phyloP scores from a whole-genome alignment of 2,797 vertebrate species.

The Syndactyla subalaris region DNA sequence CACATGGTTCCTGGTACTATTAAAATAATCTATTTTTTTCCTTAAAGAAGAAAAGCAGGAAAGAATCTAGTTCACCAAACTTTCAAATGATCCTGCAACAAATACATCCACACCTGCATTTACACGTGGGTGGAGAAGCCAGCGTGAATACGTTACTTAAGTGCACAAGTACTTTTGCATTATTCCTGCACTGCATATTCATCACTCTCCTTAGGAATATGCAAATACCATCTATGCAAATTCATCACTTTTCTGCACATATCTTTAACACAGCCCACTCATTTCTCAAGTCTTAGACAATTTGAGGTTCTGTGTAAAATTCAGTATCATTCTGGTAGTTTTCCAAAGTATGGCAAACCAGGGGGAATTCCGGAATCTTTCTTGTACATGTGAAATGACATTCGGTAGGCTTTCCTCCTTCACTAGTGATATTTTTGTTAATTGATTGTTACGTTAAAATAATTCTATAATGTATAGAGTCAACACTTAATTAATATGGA shows the following conservation, averaged over 20 bases:
- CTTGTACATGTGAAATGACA: neutral
- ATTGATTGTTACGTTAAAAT: neutral
- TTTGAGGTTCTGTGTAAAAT: neutral
- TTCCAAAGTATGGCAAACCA: neutral
- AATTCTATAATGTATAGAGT: neutral
- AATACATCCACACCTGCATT: neutral
- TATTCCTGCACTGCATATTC: neutral
- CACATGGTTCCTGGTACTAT: neutral
- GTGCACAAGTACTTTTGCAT: neutral
- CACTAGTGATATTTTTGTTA: neutral
- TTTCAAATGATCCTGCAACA: neutral
- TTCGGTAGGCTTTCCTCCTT: neutral
- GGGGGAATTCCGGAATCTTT: neutral
- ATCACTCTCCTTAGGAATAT: neutral
- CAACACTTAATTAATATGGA: neutral
- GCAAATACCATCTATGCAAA: neutral
- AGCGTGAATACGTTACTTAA: neutral
- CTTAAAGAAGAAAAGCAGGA: neutral
- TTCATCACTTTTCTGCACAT: neutral
- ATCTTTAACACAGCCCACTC: neutral
- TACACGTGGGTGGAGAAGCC: neutral
- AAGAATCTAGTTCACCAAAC: neutral
- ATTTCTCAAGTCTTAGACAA: slow-evolving; percentile 9
- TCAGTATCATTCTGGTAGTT: neutral
- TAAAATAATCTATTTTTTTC: neutral